A percentile compares a stretch with the other conserved stretches of the same genome.
Conservation (phyloP, 2,797 vertebrate species). For the Chelon labrosus region DNA sequence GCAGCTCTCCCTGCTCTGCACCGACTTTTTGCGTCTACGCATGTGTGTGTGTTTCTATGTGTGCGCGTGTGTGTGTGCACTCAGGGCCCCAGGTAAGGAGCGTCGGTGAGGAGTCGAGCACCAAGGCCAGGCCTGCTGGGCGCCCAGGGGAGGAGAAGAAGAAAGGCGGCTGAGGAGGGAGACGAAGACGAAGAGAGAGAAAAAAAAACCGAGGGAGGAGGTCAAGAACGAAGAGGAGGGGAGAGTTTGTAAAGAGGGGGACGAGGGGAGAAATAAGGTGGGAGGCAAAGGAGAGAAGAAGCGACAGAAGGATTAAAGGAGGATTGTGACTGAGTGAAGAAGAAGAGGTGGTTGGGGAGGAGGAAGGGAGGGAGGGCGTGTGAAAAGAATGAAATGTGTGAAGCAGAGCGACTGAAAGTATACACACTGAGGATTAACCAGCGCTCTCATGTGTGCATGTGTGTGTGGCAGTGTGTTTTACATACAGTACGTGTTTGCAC, state of each 20-base stretch:
- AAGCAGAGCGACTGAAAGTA: constrained; percentile 58
- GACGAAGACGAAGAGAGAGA: constrained; percentile 45
- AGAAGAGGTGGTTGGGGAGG: constrained; percentile 23
- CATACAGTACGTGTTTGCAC: constrained; percentile 62
- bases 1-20: constrained; percentile 73
- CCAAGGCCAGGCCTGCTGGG: constrained; percentile 90
- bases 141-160: constrained; percentile 86
- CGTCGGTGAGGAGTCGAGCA: constrained; percentile 92
- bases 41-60: constrained; percentile 48
- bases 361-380: neutral
- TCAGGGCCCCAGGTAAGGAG: constrained; percentile 90
- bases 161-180: constrained; percentile 69
- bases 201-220: constrained; percentile 51
- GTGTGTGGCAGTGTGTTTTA: constrained; percentile 50
- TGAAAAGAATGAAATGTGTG: constrained; percentile 50
- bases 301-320: constrained; percentile 59
- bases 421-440: constrained; percentile 67
- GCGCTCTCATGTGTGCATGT: constrained; percentile 24
- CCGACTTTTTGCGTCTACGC: constrained; percentile 62
- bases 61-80: constrained; percentile 46
- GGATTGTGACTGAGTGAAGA: constrained; percentile 46
- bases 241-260: constrained; percentile 55
- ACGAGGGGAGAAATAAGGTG: constrained; percentile 62
- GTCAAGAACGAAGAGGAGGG: constrained; percentile 71
- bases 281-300: constrained; percentile 60